Percentiles rank a stretch among this genome's conserved stretches.
Evolutionary conservation across 2,888 invertebrate genomes (phyloP).

Genomic region (Gymnoscelis rufifasciata): DNA sequence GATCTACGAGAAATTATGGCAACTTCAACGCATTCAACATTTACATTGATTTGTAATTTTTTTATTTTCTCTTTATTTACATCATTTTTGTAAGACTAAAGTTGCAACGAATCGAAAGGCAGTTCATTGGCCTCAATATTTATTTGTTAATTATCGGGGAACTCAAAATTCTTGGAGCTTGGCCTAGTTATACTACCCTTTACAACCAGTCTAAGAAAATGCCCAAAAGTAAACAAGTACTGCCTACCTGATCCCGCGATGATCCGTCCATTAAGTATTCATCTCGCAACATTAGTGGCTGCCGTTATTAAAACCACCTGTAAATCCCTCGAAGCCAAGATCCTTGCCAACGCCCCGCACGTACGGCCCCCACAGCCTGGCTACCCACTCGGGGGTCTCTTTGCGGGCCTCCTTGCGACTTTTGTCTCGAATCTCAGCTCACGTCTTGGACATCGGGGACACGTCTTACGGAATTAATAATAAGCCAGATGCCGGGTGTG

Average conservation of each 20-base stretch:
- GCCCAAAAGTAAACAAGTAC: conserved; percentile 18
- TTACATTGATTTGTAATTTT: too few species aligned
- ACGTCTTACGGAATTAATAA: conserved; percentile 80
- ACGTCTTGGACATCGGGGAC: conserved; percentile 80
- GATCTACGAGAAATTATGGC: too few species aligned
- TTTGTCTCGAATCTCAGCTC: conserved; percentile 78
- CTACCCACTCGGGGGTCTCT: conserved; percentile 45
- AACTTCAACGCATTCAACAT: too few species aligned
- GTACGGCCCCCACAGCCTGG: conserved; percentile 35
- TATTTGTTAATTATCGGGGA: too few species aligned
- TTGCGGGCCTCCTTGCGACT: conserved; percentile 47
- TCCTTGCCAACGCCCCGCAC: conserved; percentile 54
- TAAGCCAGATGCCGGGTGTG: conserved; percentile 77
- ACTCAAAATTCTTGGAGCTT: too few species aligned
- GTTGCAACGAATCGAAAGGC: too few species aligned
- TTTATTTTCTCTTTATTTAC: too few species aligned
- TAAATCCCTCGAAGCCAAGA: conserved; percentile 68
- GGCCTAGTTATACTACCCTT: too few species aligned
- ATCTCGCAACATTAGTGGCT: conserved; percentile 74
- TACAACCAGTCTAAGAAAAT: neutral
- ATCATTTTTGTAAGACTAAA: too few species aligned
- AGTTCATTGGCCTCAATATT: too few species aligned
- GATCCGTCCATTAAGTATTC: conserved; percentile 77
- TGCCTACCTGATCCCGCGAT: conserved; percentile 40
- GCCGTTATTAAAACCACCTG: conserved; percentile 79